Conservation (phyloP, 2,888 invertebrate species). For the Fissipunctia ypsillon region DNA sequence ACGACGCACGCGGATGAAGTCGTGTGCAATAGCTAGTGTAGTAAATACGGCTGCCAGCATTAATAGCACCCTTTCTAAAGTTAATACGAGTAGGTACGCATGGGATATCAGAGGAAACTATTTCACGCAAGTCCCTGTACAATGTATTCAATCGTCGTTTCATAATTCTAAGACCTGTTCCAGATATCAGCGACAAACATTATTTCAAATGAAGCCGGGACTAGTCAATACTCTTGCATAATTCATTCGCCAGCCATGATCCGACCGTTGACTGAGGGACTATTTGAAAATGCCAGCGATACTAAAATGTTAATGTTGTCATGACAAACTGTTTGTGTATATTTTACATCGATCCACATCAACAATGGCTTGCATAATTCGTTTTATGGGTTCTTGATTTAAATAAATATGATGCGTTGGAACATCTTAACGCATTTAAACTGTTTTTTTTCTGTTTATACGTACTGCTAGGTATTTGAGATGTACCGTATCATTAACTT, state of each 20-base stretch:
- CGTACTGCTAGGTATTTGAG: neutral
- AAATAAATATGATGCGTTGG: too few species aligned
- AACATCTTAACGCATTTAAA: neutral
- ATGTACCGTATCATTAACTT: neutral
- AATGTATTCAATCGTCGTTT: conserved; percentile 11
- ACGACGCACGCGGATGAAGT: too few species aligned
- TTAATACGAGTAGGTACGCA: neutral
- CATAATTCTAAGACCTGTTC: conserved; percentile 13
- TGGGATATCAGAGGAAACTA: neutral
- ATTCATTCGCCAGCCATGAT: conserved; percentile 54
- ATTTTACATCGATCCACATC: neutral
- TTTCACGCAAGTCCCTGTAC: neutral
- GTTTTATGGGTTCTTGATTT: neutral
- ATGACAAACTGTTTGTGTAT: conserved; percentile 19
- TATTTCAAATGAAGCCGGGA: conserved; percentile 47
- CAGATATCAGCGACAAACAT: conserved; percentile 33
- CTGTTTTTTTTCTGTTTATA: neutral
- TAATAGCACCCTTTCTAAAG: neutral
- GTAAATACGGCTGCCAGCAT: too few species aligned
- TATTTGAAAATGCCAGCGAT: conserved; percentile 33
- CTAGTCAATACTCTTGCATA: conserved; percentile 65
- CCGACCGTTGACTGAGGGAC: conserved; percentile 15
- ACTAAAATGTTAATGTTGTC: conserved; percentile 44
- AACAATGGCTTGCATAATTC: neutral
- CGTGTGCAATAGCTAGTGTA: neutral